Percentiles rank a stretch among this genome's conserved stretches.
These are phyloP conservation scores for Prenolepis imparis DNA, from an alignment of 2,888 invertebrate genomes.

Conservation along the genomic window DNA sequence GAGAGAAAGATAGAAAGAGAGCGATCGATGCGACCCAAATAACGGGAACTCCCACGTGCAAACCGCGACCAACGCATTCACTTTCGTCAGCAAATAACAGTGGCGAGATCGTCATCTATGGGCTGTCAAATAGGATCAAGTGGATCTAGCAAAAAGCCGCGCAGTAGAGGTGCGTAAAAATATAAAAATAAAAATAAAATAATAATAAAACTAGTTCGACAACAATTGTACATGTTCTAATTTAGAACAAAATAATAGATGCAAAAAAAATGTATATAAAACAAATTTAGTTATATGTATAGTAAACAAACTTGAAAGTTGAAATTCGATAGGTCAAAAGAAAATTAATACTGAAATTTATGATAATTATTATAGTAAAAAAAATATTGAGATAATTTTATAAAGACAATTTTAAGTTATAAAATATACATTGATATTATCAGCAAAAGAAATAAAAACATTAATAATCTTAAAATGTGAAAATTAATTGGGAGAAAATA, in stretches of 20 bases:
- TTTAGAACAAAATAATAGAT: background rate
- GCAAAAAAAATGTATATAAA: background rate
- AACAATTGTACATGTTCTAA: background rate
- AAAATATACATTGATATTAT: background rate
- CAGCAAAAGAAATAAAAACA: background rate
- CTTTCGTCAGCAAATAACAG: constrained; percentile 58
- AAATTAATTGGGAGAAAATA: background rate
- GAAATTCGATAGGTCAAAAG: too few relatives aligned
- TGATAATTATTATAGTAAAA: background rate
- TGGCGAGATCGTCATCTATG: constrained; percentile 60
- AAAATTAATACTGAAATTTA: background rate
- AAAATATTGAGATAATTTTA: too few relatives aligned
- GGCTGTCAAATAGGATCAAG: constrained; percentile 1
- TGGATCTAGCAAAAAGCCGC: background rate
- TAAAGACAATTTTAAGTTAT: background rate
- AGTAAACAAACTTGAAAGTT: too few relatives aligned
- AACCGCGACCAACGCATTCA: constrained; percentile 61
- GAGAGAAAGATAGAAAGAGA: constrained; percentile 51
- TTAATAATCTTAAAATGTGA: background rate
- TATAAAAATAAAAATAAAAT: constrained; percentile 3
- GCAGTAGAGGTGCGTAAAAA: background rate
- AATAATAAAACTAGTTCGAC: background rate
- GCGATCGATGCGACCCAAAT: constrained; percentile 75
- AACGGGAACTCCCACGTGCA: constrained; percentile 76
- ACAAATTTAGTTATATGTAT: too few relatives aligned